Evolutionary conservation across 1,140 invertebrate genomes (phyloP).

Genomic region (Chrysomallon squamiferum): DNA sequence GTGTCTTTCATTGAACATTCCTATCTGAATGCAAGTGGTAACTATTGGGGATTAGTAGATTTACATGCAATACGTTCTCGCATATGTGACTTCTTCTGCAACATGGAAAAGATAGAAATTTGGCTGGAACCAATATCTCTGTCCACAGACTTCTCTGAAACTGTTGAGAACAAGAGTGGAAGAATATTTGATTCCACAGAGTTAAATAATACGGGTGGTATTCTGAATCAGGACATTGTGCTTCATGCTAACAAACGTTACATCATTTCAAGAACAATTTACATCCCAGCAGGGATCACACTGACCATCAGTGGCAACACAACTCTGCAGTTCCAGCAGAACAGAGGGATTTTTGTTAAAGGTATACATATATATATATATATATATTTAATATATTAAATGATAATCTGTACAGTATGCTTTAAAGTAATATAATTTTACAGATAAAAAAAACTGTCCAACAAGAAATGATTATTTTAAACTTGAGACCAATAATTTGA

Average conservation of each 20-base stretch:
- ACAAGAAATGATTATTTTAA: neutral
- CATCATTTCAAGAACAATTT: neutral
- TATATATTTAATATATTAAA: neutral
- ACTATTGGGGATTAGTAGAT: neutral
- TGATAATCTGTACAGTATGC: neutral
- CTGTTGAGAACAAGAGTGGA: too few relatives aligned
- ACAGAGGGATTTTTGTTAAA: neutral
- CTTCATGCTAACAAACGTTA: neutral
- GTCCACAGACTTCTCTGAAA: neutral
- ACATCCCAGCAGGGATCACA: neutral
- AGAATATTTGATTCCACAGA: neutral
- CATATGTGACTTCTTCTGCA: slow-evolving; percentile 2
- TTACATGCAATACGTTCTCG: neutral
- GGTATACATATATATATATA: neutral
- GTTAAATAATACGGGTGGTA: neutral
- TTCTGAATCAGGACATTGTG: neutral
- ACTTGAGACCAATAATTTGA: neutral
- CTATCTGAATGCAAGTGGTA: neutral
- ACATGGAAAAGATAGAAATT: neutral
- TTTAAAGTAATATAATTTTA: neutral
- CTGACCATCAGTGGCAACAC: neutral
- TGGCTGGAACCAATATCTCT: neutral
- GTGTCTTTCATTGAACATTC: neutral
- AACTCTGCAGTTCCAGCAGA: neutral
- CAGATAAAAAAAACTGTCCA: neutral